Evolutionary conservation across 2,888 invertebrate genomes (phyloP).

Genomic region (Agriopis marginaria): DNA sequence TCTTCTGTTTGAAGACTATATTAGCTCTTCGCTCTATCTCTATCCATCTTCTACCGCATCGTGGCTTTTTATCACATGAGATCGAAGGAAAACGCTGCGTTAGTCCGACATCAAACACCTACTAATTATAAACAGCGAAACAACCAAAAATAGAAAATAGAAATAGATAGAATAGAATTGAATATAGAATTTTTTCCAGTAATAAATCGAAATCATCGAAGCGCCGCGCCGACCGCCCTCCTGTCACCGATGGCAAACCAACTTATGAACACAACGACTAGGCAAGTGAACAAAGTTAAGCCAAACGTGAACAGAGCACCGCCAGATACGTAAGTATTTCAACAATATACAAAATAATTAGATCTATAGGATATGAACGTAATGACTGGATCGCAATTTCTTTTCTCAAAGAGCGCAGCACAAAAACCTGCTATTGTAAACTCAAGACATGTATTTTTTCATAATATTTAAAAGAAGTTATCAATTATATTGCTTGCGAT

Average conservation of each 20-base stretch:
- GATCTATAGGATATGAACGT: slow-evolving; percentile 1
- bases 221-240: slow-evolving; percentile 89
- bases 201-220: slow-evolving; percentile 92
- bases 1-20: too few species aligned
- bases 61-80: too few species aligned
- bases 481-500: not conserved
- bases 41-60: too few species aligned
- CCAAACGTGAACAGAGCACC: slow-evolving; percentile 93
- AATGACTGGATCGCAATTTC: slow-evolving; percentile 31
- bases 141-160: too few species aligned
- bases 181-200: slow-evolving; percentile 76
- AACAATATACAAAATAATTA: not conserved
- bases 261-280: slow-evolving; percentile 91
- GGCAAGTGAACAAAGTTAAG: slow-evolving; percentile 96
- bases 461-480: not conserved
- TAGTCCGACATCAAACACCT: too few species aligned
- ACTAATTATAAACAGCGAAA: not conserved
- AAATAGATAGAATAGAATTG: not conserved
- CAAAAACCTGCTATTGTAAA: not conserved
- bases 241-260: slow-evolving; percentile 88
- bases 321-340: slow-evolving; percentile 88
- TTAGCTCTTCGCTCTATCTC: too few species aligned
- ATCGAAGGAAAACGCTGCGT: too few species aligned
- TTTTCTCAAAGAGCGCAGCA: slow-evolving; percentile 16
- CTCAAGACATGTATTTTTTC: not conserved